Base-by-base conservation (phyloP, 1,140 invertebrate species). In the Brachionus rotundiformis region DNA sequence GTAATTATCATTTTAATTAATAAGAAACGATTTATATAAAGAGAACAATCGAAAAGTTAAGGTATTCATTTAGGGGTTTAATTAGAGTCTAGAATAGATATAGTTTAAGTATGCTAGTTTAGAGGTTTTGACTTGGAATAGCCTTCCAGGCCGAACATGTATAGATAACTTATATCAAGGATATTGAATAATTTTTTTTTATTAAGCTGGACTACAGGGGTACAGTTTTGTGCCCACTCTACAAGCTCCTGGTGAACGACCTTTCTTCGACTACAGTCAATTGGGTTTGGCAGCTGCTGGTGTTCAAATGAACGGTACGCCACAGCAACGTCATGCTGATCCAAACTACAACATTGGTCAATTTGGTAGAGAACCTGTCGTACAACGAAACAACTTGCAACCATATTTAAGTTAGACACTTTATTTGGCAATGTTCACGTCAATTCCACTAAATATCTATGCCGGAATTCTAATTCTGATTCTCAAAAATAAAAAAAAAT, bases 1-100 rank as follows among this genome's bases (percentile, higher is more conserved):
- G 73, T 77, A 77, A 77, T 23, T 77, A 77, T 44, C 27, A 27
- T 77, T 77, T 77, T 47, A 47, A n/a, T 68, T 68, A 36, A 31
- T 68, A 16, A 16, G n/a, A 19, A 2, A 36, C 2, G 1, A 16
- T 8, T 27, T 27, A 33, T 3, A 29, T 11, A 63, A 33, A 63
- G 29, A 63, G 29, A 29, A 33, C 25, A 5, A 16, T n/a, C 3
- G 31, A 39, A 68, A 68, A 68, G 63, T 68, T 68, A 68, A 68
- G 63, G 63, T 68, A 68, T 68, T 63, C 10, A 63, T 63, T 68
- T 68, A 39, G 36, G 63, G 63, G 10, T 68, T 68, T 33, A 68
- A 39, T 33, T 68, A 68, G 16, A 68, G 63, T 13, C 29, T 68
- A 68, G 63, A 19, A 33, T 68, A 68, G 63, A 68, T 39, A 68